A percentile compares a stretch with the other conserved stretches of the same genome.
These are phyloP conservation scores for Psammodynastes pulverulentus DNA, from an alignment of 2,113 vertebrate genomes.

Conservation along the genomic window DNA sequence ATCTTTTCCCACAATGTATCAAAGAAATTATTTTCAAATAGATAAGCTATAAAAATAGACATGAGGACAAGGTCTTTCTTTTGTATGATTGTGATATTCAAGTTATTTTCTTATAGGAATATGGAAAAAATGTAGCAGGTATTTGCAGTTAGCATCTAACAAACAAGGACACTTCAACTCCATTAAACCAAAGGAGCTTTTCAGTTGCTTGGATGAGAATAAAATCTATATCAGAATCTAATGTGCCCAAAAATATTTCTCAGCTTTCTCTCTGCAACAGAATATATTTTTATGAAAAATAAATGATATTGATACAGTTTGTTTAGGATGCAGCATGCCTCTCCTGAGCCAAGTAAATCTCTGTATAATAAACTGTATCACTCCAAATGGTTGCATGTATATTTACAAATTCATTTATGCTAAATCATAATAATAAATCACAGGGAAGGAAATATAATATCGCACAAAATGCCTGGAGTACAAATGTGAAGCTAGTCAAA, in stretches of 20 bases:
- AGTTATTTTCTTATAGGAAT: background rate
- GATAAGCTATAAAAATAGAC: background rate
- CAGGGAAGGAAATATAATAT: background rate
- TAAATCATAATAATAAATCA: background rate
- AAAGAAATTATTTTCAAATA: background rate
- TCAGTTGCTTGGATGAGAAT: background rate
- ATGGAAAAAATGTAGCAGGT: background rate
- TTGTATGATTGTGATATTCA: background rate
- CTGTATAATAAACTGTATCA: background rate
- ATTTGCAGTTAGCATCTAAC: background rate
- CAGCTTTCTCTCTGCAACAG: background rate
- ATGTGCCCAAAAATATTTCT: background rate
- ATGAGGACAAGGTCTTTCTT: background rate
- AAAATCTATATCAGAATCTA: background rate
- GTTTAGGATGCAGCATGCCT: background rate
- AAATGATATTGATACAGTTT: background rate
- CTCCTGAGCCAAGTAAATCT: background rate
- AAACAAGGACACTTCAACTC: background rate
- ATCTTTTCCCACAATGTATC: background rate
- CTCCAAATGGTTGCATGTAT: background rate
- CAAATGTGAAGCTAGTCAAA: background rate
- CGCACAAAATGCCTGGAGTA: background rate
- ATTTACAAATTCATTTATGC: slow-evolving; percentile 4
- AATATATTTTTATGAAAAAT: background rate
- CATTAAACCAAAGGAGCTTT: background rate